Evolutionary conservation across 2,797 vertebrate genomes (phyloP), one percentile per base, ranked within the genome.

Genomic region (Coregonus sp.): DNA sequence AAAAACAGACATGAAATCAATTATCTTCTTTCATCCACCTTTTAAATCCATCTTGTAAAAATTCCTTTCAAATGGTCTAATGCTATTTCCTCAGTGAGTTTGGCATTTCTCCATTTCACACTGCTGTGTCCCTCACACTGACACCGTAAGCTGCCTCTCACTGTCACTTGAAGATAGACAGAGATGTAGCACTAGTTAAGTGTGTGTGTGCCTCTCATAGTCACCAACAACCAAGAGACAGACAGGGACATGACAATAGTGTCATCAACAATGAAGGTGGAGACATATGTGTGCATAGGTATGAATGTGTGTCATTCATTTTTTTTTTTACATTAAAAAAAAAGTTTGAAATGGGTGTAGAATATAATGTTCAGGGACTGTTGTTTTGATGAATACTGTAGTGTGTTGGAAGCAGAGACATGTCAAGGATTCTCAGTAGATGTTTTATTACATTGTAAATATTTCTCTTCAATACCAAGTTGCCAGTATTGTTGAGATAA

Each of bases 31-130:
- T 77, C 80, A 75, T 80, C 78, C 70, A 29, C 69, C 80, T 85
- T 83, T 88, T 63, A 82, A 72, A 70, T 68, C 63, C 83, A 78
- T 52, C 56, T 66, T 88, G 79, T 80, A 85, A 82, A 73, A 78
- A 70, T 73, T 76, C 50, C 35, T 81, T 72, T 74, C 61, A 76
- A 88, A 89, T 66, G 29, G 71, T 78, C 85, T 86, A 78, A 85
- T 81, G 80, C 72, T 73, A 82, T 75, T 70, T 70, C 70, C 40
- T 29, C n/a, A 81, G 61, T 86, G 54, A 68, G 69, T 78, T 83
- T 84, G 81, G 66, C 16, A 74, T 84, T 82, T 85, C 78, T 81
- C 75, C 47, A 63, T 86, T 86, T 86, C 73, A 47, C 52, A 15
- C 33, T 33, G 76, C 76, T 75, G 47, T 2, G 71, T 73, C 84